phyloP scores from a whole-genome alignment of 2,797 vertebrate species.

The Glossophaga mutica region DNA sequence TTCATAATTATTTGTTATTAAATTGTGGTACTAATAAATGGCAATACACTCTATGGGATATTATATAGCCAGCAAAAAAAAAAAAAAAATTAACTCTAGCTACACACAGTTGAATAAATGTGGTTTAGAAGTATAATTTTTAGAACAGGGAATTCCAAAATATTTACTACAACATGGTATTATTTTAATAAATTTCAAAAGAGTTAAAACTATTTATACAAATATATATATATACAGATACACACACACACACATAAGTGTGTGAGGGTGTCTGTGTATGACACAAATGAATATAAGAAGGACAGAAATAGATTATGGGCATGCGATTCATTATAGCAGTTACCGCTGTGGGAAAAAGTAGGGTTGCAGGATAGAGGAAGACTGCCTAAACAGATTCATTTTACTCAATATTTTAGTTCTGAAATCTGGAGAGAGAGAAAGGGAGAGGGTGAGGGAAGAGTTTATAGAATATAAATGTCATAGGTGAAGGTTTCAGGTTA shows the following conservation, averaged over 20 bases:
- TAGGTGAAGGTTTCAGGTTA: neutral
- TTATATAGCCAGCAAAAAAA: neutral
- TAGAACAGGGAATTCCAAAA: neutral
- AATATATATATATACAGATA: too few species aligned
- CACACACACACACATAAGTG: neutral
- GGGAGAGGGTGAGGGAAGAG: neutral
- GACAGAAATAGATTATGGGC: neutral
- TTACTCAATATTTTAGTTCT: neutral
- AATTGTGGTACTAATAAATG: neutral
- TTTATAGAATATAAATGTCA: neutral
- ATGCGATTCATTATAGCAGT: neutral
- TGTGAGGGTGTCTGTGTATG: neutral
- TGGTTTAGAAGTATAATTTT: neutral
- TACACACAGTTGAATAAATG: neutral
- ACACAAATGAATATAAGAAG: neutral
- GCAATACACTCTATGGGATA: neutral
- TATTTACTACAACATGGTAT: neutral
- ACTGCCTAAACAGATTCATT: neutral
- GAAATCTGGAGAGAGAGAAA: neutral
- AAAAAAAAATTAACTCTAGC: neutral
- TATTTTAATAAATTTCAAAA: neutral
- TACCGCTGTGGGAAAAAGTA: neutral
- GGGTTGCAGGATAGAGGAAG: neutral
- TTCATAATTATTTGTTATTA: neutral
- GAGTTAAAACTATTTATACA: neutral